Evolutionary conservation across 2,113 vertebrate species (phyloP), one percentile per base, ranked within the genome.

Genomic region (Prunella fulvescens): DNA sequence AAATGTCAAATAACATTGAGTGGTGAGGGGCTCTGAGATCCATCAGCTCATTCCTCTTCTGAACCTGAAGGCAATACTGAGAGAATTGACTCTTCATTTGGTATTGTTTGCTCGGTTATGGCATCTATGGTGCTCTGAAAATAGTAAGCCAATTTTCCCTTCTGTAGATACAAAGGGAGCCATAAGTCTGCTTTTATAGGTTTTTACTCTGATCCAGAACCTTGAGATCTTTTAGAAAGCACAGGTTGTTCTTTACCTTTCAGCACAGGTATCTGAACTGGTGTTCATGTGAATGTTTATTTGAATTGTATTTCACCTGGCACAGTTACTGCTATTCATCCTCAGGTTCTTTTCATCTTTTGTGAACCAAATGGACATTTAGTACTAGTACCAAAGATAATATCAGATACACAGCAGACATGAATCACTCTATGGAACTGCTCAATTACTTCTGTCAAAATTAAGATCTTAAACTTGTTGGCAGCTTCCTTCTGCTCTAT

Each of bases 311-410:
- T 94, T 94, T 91, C 56, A 54, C 64, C 39, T 95, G 93, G 92
- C 90, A 93, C 31, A 71, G 76, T 26, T 73, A 74, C 56, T 4
- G 3, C 94, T 70, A 95, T 96, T 94, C 80, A 83, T 71, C 51
- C 65, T 66, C 37, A 94, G 44, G 44, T 78, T 86, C 93, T 96
- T 95, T 90, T 94, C 76, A 96, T 93, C 92, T 86, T 92, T 83
- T 81, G 83, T 92, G 93, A 90, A 83, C 23, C 48, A 71, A 83
- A 78, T 37, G 69, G 71, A 88, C 92, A 66, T 73, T 77, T 53
- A 83, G 82, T 83, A 74, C 79, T n/a, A 64, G 56, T 53, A 87
- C 56, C 71, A 90, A 88, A 95, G 86, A 92, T 94, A 64, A 50
- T 31, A 91, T 94, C 92, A 83, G 72, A 71, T 47, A 60, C 71